Evolutionary conservation across 2,113 vertebrate genomes (phyloP).

Genomic region (Brachypodius melanocephalos): DNA sequence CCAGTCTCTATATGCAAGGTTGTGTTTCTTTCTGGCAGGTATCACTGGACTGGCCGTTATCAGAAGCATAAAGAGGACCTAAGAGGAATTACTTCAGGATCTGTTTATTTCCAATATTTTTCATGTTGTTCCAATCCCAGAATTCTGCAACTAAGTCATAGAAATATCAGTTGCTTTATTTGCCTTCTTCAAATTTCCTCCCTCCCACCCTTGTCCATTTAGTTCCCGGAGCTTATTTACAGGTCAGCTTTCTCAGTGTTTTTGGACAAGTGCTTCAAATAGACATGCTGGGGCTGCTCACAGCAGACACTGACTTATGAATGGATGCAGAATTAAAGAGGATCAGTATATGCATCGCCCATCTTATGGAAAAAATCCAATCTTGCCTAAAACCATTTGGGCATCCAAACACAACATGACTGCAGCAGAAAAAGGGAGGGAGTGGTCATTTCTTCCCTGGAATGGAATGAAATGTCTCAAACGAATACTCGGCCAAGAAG

Average conservation of each 20-base stretch:
- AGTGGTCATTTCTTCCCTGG: neutral
- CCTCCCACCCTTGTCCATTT: neutral
- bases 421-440: neutral
- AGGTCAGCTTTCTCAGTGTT: neutral
- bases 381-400: neutral
- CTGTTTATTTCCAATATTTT: neutral
- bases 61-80: neutral
- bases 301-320: neutral
- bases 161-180: neutral
- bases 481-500: neutral
- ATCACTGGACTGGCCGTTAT: neutral
- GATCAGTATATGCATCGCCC: neutral
- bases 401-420: neutral
- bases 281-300: neutral
- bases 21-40: neutral
- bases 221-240: neutral
- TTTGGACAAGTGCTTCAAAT: neutral
- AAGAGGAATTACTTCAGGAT: neutral
- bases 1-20: neutral
- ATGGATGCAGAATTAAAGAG: neutral
- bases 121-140: neutral
- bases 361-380: neutral
- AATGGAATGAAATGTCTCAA: neutral
- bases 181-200: neutral
- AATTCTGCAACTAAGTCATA: neutral